phyloP scores from a whole-genome alignment of 2,113 vertebrate species.

The Mystacornis crossleyi region DNA sequence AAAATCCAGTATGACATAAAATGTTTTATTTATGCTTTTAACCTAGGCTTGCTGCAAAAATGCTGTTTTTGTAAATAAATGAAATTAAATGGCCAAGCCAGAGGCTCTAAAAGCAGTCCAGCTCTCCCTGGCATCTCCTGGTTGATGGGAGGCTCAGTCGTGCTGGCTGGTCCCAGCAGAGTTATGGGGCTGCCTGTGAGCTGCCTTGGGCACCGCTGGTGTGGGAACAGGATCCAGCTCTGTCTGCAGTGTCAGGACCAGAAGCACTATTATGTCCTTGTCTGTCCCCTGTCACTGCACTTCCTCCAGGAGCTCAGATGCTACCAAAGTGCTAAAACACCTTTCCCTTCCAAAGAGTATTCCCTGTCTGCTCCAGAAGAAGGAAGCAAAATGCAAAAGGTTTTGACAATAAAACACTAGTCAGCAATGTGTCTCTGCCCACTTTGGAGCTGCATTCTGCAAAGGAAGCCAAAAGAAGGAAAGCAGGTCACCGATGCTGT shows the following conservation, averaged over 20 bases:
- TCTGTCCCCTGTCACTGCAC: neutral
- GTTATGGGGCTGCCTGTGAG: neutral
- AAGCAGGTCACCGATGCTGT: neutral
- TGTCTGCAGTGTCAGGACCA: fast-evolving
- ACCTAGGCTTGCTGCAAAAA: neutral
- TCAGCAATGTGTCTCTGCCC: neutral
- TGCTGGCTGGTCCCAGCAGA: neutral
- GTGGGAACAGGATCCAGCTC: neutral
- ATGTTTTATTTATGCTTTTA: slow-evolving; percentile 42
- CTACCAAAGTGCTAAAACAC: neutral
- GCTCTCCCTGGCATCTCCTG: neutral
- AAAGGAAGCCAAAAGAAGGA: neutral
- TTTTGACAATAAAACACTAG: neutral
- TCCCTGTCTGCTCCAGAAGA: neutral
- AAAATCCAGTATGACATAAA: neutral
- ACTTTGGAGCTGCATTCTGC: neutral
- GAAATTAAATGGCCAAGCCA: neutral
- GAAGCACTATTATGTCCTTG: neutral
- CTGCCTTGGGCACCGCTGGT: fast-evolving
- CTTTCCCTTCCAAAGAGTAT: neutral
- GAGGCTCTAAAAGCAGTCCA: neutral
- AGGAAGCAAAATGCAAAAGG: neutral
- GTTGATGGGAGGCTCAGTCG: fast-evolving
- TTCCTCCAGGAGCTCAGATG: neutral
- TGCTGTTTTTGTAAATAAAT: neutral